Base-by-base conservation (phyloP, 2,888 invertebrate genomes). In the Scaptomyza polygonia region DNA sequence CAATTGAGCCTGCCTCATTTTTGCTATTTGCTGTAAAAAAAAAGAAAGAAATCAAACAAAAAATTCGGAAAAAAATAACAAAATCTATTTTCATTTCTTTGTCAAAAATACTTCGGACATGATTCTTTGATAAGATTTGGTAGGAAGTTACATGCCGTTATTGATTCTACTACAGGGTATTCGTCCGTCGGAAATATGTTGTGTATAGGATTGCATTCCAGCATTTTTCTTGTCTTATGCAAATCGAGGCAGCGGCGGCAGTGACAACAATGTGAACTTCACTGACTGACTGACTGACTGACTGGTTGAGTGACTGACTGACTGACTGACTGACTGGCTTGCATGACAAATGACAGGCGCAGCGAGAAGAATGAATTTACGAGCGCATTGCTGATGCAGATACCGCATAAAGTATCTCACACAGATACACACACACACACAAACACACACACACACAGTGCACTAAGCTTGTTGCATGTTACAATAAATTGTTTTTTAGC, bases 351-450 rank as follows among this genome's bases (percentile, higher is more conserved):
- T 79, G 72, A 72, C 68, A 61, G 61, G 58, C 56, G 55, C 42
- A 40, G 55, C 54, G 44, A 30, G 65, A 78, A 62, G 72, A 72
- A 57, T 76, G 78, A 72, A 84, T 83, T 85, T 86, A 83, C 63
- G 82, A 81, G 85, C 85, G 58, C 70, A 85, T 56, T 82, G 39
- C 16, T 34, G 39, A 16, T 39, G 82, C 82, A 82, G 82, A 84
- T 82, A 76, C 69, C 80, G 86, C 81, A 81, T 79, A 86, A 86
- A 86, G 85, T 81, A 86, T 73, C 87, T 66, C 49, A 68, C 49
- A 68, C 69, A 84, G 85, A 78, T 71, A 65, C 55, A 58, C 34
- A 78, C 57, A 47, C 34, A 78, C 57, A 47, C 34, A 78, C 57
- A 47, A n/a, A 68, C n/a, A n/a, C 69, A 84, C 82, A 78, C 69